These are phyloP conservation scores for Oreortyx pictus DNA, from an alignment of 2,797 vertebrate species.

Conservation along the genomic window DNA sequence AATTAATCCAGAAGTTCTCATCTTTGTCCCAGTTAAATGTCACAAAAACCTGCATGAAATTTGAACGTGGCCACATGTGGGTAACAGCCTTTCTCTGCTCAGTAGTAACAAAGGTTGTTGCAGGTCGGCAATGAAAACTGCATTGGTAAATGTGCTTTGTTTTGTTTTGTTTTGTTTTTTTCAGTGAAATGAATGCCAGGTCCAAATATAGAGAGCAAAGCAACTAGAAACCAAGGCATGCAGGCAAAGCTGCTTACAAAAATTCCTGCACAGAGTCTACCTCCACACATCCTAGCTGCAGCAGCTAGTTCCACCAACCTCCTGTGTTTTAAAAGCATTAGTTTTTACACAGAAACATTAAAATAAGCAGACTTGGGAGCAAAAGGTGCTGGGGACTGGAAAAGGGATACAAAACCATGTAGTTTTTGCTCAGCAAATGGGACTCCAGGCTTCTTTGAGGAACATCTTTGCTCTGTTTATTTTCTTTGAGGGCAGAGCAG, in stretches of 20 bases:
- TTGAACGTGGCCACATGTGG: not conserved
- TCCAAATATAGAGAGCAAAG: not conserved
- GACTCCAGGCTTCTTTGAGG: not conserved
- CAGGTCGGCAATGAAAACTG: not conserved
- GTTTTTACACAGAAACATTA: not conserved
- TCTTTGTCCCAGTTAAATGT: not conserved
- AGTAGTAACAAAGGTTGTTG: not conserved
- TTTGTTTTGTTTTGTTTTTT: not conserved
- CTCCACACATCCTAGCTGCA: not conserved
- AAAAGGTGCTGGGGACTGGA: not conserved
- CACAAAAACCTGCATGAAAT: not conserved
- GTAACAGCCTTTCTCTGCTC: not conserved
- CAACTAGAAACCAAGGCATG: not conserved
- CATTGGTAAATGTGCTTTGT: not conserved
- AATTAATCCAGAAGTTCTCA: not conserved
- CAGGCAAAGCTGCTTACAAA: not conserved
- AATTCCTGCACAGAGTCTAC: not conserved
- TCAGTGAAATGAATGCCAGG: not conserved
- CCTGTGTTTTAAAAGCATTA: not conserved
- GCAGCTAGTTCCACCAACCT: not conserved
- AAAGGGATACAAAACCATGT: not conserved
- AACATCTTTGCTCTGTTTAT: not conserved
- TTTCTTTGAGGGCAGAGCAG: not conserved
- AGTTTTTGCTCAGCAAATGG: not conserved
- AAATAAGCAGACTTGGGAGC: not conserved